phyloP scores from a whole-genome alignment of 2,888 invertebrate species.

The Lottia gigantea region DNA sequence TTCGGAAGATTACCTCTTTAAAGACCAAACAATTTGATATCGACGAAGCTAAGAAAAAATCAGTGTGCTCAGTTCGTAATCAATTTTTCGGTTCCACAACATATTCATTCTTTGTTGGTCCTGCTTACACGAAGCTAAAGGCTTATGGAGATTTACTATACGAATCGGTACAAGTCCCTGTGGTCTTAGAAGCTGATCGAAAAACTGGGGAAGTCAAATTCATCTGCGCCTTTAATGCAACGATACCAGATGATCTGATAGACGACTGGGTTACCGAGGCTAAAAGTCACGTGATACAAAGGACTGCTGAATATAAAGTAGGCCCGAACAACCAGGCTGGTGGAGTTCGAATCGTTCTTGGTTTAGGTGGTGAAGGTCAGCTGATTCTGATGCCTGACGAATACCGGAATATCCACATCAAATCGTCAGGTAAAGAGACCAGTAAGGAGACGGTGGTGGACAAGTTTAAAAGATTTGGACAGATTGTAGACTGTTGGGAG shows the following conservation, averaged over 20 bases:
- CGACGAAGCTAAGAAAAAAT: conserved; percentile 30
- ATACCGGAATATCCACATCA: conserved; percentile 40
- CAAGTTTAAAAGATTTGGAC: conserved; percentile 37
- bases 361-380: conserved; percentile 38
- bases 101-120: conserved; percentile 44
- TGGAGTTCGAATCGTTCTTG: conserved; percentile 39
- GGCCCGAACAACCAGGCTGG: conserved; percentile 28
- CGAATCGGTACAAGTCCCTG: conserved; percentile 25
- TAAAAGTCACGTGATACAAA: conserved; percentile 14
- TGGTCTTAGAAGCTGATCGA: conserved; percentile 45
- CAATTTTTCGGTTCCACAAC: conserved; percentile 40
- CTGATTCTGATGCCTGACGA: conserved; percentile 47
- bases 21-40: conserved; percentile 34
- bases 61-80: conserved; percentile 30
- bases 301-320: conserved; percentile 22
- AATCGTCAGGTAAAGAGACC: conserved; percentile 18
- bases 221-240: conserved; percentile 27
- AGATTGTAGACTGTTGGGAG: conserved; percentile 31
- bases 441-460: conserved; percentile 21
- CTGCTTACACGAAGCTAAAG: conserved; percentile 37
- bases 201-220: conserved; percentile 41
- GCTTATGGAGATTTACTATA: conserved; percentile 35
- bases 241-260: background rate
- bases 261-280: background rate
- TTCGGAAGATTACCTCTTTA: conserved; percentile 32